Conservation (phyloP, 1,140 invertebrate species). For the Drosophila nannoptera region DNA sequence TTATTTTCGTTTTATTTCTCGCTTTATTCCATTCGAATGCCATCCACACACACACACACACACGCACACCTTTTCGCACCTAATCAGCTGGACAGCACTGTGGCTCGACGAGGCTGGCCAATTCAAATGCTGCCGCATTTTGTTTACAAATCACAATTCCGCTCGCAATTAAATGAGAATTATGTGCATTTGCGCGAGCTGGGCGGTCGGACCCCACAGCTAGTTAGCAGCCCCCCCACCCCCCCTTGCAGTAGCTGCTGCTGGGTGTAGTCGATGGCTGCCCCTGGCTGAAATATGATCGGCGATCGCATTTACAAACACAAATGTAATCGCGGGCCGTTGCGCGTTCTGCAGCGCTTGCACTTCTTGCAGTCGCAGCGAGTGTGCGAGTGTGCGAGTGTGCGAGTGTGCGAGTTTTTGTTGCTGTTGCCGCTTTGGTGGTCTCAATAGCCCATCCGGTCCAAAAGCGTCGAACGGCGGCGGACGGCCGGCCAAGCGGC, state of each 20-base stretch:
- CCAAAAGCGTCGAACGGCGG: conserved; percentile 12
- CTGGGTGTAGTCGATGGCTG: conserved; percentile 5
- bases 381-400: conserved; percentile 23
- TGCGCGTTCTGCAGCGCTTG: conserved; percentile 52
- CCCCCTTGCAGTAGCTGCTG: background rate
- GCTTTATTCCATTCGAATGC: background rate
- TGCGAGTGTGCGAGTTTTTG: conserved; percentile 52
- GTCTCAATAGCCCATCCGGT: conserved; percentile 76
- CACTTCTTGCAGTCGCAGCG: conserved; percentile 41
- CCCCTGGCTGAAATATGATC: conserved; percentile 70
- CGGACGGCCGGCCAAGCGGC: background rate
- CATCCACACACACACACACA: background rate
- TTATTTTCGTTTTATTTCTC: background rate
- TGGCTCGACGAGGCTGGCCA: background rate
- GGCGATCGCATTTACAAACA: conserved; percentile 68
- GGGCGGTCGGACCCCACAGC: conserved; percentile 60
- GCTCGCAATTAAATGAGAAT: conserved; percentile 59
- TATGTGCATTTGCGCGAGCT: conserved; percentile 51
- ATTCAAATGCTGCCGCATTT: conserved; percentile 7
- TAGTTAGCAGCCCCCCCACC: conserved; percentile 7
- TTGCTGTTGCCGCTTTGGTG: conserved; percentile 63
- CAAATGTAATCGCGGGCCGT: conserved; percentile 48
- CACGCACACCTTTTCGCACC: background rate
- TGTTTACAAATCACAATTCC: conserved; percentile 60
- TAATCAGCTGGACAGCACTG: conserved; percentile 11